A percentile compares a stretch with the other conserved stretches of the same genome.
Conservation (phyloP, 2,888 invertebrate genomes). For the Trypoxylon attenuatum region DNA sequence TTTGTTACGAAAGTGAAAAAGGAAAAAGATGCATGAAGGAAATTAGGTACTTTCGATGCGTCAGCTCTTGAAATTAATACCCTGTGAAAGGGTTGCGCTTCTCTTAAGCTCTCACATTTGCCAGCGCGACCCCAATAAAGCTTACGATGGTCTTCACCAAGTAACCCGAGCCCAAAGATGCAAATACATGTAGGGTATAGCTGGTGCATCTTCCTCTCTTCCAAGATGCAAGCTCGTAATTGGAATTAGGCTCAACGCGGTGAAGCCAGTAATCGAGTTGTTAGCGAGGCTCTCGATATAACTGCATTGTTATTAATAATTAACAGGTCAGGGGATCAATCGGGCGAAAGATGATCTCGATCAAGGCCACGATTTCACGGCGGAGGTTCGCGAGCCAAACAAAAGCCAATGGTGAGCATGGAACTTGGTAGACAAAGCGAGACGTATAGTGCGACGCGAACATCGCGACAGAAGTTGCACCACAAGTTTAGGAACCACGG, state of each 20-base stretch:
- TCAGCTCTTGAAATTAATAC: no score
- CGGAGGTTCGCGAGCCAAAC: background rate
- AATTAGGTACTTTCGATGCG: no score
- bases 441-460: slow-evolving; percentile 20
- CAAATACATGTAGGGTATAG: slow-evolving; percentile 34
- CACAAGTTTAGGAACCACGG: slow-evolving; percentile 38
- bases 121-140: no score
- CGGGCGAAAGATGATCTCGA: background rate
- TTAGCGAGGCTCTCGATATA: slow-evolving; percentile 5
- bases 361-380: background rate
- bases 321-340: slow-evolving; percentile 8
- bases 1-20: no score
- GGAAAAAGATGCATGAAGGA: no score
- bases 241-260: slow-evolving; percentile 14
- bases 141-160: no score
- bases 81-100: no score
- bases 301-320: slow-evolving; percentile 32
- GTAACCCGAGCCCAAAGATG: no score
- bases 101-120: no score
- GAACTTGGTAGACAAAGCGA: slow-evolving; percentile 1
- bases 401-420: slow-evolving; percentile 6
- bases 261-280: slow-evolving; percentile 45
- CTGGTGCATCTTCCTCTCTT: slow-evolving; percentile 34
- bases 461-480: slow-evolving; percentile 20
- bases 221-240: slow-evolving; percentile 25